Percentiles rank a stretch among this genome's conserved stretches.
These are phyloP conservation scores for Manis javanica DNA, from an alignment of 2,797 vertebrate genomes.

Conservation along the genomic window DNA sequence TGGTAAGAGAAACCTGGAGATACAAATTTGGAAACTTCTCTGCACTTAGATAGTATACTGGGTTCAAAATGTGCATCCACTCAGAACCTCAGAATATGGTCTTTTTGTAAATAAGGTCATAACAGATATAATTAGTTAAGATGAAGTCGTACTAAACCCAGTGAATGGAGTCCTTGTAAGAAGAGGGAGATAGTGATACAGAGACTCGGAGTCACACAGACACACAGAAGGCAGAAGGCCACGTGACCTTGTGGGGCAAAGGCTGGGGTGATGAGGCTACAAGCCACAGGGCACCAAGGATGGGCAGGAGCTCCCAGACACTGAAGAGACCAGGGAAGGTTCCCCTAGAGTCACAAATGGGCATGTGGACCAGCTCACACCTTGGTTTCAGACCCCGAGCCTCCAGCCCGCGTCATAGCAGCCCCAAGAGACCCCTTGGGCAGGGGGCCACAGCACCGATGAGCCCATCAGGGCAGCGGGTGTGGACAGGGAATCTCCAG, in stretches of 20 bases:
- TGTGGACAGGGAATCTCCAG: not conserved
- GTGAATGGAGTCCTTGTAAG: not conserved
- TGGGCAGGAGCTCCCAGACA: not conserved
- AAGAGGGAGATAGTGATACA: not conserved
- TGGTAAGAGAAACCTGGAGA: not conserved
- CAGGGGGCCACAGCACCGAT: no score
- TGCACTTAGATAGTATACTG: not conserved
- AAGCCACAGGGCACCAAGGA: not conserved
- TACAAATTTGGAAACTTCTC: not conserved
- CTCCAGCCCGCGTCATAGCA: not conserved
- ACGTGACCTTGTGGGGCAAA: not conserved
- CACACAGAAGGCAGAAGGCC: not conserved
- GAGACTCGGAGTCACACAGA: not conserved
- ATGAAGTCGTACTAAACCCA: not conserved
- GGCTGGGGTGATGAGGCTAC: accelerated
- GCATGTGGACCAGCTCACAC: not conserved
- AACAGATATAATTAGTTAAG: not conserved
- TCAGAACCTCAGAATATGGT: not conserved
- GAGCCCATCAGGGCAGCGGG: not conserved
- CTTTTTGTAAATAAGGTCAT: not conserved
- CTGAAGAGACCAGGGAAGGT: not conserved
- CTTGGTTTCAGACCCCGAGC: not conserved
- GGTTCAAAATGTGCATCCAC: not conserved
- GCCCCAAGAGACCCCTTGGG: not conserved
- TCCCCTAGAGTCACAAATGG: no score